Base-by-base conservation (phyloP, 2,888 invertebrate genomes). In the Pherbina coryleti region DNA sequence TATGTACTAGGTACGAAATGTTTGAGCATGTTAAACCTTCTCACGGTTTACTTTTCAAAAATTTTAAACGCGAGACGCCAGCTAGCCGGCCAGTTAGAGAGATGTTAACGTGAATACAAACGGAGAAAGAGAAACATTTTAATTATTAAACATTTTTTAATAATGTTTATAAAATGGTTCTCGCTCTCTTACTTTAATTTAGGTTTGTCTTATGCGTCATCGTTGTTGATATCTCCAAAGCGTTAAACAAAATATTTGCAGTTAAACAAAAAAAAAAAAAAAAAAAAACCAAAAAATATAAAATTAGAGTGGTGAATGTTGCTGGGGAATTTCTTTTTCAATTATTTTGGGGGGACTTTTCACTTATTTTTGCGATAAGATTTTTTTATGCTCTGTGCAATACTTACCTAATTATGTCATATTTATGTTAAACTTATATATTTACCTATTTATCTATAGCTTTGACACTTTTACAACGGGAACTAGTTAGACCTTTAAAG, bases 31-130 rank as follows among this genome's bases (percentile, higher is more conserved):
- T 37, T 31, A 62, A 73, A 80, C 79, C 86, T 87, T 87, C 87
- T 87, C 87, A 87, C 87, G 87, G 87, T 87, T 87, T 88, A 87
- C 88, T 87, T 87, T 85, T 84, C 81, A 80, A 69, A 77, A 75
- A 81, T 75, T 77, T 80, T 71, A n/a, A 28, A n/a, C 3, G 34
- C 34, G 64, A 44, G 44, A 44, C 44, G 44, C 44, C 44, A 44
- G 44, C 14, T 31, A 62, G 9, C 60, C 14, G 11, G 25, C 5
- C 34, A 22, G 57, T 4, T 8, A 60, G 44, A 22, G 57, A 60
- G 57, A 60, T 14, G 44, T 44, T 28, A 28, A 60, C 25, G 11
- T 22, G 5, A 28, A 14, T 9, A 19, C 19, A 55, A 9, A 55
- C 19, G 9, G 14, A 11, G 44, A 44, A 44, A 44, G 11, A 44